Conservation (phyloP, 2,888 invertebrate genomes). For the Rotaria sp. region DNA sequence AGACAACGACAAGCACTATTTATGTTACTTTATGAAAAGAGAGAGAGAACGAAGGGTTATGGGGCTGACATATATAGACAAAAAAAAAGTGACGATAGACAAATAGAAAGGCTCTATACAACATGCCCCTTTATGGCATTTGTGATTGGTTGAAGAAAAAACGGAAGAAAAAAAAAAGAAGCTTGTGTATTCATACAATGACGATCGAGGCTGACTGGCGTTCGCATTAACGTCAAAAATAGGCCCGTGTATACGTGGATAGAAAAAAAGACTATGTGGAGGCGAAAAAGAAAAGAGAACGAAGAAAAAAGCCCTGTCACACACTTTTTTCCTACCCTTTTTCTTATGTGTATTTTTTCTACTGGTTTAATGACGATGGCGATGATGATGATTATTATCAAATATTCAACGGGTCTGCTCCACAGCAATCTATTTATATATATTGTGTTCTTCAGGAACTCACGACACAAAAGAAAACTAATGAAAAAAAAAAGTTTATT, state of each 20-base stretch:
- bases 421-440: background rate
- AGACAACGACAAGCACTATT: background rate
- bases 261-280: background rate
- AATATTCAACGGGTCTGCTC: background rate
- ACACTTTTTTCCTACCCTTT: background rate
- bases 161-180: background rate
- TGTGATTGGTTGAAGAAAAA: background rate
- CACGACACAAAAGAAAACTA: background rate
- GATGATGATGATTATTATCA: background rate
- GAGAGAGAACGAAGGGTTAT: background rate
- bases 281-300: constrained; percentile 11
- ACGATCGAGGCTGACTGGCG: background rate
- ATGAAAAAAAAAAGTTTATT: background rate
- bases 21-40: background rate
- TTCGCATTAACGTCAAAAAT: constrained; percentile 15
- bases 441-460: background rate
- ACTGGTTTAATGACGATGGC: background rate
- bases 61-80: constrained; percentile 1
- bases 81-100: constrained; percentile 11
- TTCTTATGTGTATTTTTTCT: background rate
- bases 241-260: background rate
- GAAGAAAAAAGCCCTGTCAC: background rate
- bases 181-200: background rate
- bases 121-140: background rate
- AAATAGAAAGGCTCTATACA: background rate